Evolutionary conservation across 1,140 invertebrate species (phyloP).

Genomic region (Zaprionus ghesquierei): DNA sequence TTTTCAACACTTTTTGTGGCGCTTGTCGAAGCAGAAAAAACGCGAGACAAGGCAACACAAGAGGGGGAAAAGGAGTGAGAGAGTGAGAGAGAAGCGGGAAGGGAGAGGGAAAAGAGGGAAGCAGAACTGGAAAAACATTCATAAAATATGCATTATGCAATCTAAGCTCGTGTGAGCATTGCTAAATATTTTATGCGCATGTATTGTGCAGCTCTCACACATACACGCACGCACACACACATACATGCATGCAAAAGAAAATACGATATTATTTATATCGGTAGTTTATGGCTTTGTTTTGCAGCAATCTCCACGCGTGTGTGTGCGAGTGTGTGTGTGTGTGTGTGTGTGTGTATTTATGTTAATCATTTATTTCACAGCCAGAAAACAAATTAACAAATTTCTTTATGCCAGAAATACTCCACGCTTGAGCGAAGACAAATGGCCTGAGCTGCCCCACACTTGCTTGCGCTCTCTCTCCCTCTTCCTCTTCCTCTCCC

Average conservation of each 20-base stretch:
- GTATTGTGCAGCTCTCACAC: constrained; percentile 54
- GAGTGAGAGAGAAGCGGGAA: constrained; percentile 3
- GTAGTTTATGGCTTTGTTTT: constrained; percentile 72
- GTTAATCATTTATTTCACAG: constrained; percentile 64
- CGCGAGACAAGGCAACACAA: neutral
- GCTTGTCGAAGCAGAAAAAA: constrained; percentile 16
- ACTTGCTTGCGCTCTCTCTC: neutral
- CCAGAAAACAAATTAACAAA: constrained; percentile 72
- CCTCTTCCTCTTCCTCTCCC: neutral
- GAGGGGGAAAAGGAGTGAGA: neutral
- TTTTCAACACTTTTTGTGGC: constrained; percentile 68
- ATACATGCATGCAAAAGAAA: constrained; percentile 27
- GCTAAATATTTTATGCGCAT: constrained; percentile 79
- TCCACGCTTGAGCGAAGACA: constrained; percentile 75
- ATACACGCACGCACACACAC: constrained; percentile 37
- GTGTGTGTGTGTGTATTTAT: constrained; percentile 6
- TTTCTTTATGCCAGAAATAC: constrained; percentile 72
- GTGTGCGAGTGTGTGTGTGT: constrained; percentile 20
- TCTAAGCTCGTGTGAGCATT: constrained; percentile 82
- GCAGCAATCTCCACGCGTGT: constrained; percentile 14
- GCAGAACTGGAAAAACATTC: constrained; percentile 63
- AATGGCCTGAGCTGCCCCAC: constrained; percentile 52
- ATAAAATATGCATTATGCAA: constrained; percentile 82
- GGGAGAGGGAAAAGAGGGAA: constrained; percentile 17
- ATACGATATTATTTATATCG: constrained; percentile 45